phyloP scores from a whole-genome alignment of 2,797 vertebrate genomes.

The Falco concolor region DNA sequence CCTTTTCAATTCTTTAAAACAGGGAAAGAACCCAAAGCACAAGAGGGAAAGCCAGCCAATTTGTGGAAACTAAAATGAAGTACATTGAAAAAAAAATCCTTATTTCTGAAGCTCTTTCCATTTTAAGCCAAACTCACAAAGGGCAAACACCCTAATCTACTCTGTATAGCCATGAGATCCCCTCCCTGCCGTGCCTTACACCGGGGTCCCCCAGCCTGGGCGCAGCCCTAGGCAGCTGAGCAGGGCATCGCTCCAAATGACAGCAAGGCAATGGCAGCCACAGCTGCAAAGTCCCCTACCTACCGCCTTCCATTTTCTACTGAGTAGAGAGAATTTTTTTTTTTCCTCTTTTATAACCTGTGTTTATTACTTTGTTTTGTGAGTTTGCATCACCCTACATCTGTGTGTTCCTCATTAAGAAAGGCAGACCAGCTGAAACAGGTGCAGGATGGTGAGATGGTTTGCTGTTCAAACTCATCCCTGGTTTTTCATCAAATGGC shows the following conservation, averaged over 20 bases:
- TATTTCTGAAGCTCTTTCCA: not conserved
- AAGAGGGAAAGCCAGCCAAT: not conserved
- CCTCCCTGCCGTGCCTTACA: not conserved
- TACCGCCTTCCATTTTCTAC: not conserved
- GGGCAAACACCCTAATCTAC: not conserved
- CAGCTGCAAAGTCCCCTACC: not conserved
- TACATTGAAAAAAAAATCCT: not conserved
- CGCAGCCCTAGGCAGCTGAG: rapidly evolving
- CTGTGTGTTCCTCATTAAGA: not conserved
- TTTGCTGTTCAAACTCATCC: not conserved
- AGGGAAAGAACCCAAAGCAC: not conserved
- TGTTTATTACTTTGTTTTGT: not conserved
- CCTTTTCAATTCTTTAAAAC: not conserved
- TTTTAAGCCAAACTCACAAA: not conserved
- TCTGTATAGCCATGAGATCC: not conserved
- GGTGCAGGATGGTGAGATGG: rapidly evolving
- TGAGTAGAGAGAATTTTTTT: too few species aligned
- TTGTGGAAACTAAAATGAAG: not conserved
- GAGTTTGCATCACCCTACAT: not conserved
- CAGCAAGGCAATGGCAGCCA: not conserved
- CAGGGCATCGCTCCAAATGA: rapidly evolving
- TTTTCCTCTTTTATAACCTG: not conserved
- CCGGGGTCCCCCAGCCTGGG: not conserved
- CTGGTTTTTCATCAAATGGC: rapidly evolving
- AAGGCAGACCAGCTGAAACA: not conserved